Evolutionary conservation across 2,797 vertebrate species (phyloP).

Genomic region (Ataeniobius toweri): DNA sequence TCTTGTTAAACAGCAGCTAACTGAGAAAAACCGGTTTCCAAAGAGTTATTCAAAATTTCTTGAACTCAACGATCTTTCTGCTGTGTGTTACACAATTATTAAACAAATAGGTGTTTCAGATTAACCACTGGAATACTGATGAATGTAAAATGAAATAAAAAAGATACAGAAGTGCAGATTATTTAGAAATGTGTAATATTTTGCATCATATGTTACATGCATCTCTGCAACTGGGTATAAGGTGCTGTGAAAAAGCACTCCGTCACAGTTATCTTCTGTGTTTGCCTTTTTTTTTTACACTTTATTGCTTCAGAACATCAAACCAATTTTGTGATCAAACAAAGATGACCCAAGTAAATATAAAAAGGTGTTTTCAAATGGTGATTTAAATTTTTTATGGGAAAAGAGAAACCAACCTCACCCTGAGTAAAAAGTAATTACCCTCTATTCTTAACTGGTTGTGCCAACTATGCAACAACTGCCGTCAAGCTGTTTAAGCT

Average conservation of each 20-base stretch:
- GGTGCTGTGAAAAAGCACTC: background rate
- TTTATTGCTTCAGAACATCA: background rate
- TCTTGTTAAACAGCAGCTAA: background rate
- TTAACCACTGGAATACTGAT: background rate
- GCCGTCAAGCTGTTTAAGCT: no score
- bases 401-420: background rate
- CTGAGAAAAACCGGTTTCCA: background rate
- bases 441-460: no score
- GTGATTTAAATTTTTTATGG: background rate
- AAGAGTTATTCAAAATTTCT: background rate
- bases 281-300: background rate
- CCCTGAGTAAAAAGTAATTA: background rate
- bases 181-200: background rate
- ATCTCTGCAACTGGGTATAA: background rate
- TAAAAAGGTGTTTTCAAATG: background rate
- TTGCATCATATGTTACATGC: background rate
- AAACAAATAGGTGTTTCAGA: background rate
- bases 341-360: background rate
- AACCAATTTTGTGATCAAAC: background rate
- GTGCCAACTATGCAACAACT: no score
- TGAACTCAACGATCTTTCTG: background rate
- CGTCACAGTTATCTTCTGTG: background rate
- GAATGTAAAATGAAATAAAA: background rate
- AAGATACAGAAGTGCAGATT: background rate
- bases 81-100: background rate